phyloP scores from a whole-genome alignment of 92 coral and sea anemone species.

The Parazoanthus atlanticus region DNA sequence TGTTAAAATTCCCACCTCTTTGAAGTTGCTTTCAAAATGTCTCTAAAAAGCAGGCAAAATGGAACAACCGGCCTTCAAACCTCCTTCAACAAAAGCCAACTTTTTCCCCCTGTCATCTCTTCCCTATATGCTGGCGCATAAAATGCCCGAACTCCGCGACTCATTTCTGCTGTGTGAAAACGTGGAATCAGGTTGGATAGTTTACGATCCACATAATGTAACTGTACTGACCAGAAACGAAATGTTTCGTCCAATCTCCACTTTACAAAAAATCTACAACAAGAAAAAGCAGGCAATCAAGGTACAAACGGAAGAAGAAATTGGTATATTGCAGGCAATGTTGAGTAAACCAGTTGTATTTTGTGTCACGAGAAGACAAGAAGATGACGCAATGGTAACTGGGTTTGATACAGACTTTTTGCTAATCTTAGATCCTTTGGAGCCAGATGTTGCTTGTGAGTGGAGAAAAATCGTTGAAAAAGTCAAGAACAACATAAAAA shows the following conservation, averaged over 20 bases:
- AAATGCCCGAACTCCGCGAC: constrained; percentile 37
- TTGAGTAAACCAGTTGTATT: constrained; percentile 58
- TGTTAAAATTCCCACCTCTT: too few relatives aligned
- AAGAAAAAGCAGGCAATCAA: constrained; percentile 53
- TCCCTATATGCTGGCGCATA: constrained; percentile 48
- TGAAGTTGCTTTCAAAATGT: too few relatives aligned
- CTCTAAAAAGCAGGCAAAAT: not conserved
- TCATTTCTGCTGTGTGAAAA: constrained; percentile 48
- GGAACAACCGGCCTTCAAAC: not conserved
- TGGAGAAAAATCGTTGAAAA: constrained; percentile 7
- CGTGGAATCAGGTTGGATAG: constrained; percentile 66
- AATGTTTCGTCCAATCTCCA: constrained; percentile 60
- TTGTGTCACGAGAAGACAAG: constrained; percentile 65
- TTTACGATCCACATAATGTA: constrained; percentile 62
- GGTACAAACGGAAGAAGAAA: constrained; percentile 47
- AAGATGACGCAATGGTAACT: constrained; percentile 48
- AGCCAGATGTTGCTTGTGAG: constrained; percentile 36
- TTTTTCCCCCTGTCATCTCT: constrained; percentile 67
- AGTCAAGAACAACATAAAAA: not conserved
- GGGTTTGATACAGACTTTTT: constrained; percentile 76
- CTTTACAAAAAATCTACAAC: constrained; percentile 50
- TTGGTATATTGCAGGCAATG: constrained; percentile 49
- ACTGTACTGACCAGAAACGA: constrained; percentile 65
- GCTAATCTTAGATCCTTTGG: constrained; percentile 51
- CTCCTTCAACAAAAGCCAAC: not conserved